Evolutionary conservation across 2,797 vertebrate species (phyloP).

Genomic region (Varecia variegata): DNA sequence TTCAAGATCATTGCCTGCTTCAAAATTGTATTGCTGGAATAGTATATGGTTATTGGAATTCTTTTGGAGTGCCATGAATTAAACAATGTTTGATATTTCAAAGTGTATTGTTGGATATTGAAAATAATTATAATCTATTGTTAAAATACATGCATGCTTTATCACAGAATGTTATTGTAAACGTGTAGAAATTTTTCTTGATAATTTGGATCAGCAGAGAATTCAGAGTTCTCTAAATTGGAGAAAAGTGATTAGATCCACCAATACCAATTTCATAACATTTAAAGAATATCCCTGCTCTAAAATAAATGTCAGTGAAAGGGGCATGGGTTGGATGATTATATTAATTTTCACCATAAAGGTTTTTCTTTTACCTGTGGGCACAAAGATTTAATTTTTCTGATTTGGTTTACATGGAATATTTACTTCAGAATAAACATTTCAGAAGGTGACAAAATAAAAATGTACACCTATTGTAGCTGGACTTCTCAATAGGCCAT

Average conservation of each 20-base stretch:
- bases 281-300: background rate
- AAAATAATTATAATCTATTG: background rate
- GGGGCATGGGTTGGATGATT: background rate
- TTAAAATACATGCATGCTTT: background rate
- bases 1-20: background rate
- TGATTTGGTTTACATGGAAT: background rate
- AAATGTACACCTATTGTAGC: background rate
- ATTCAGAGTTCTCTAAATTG: background rate
- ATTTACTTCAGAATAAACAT: background rate
- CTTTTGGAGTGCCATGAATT: background rate
- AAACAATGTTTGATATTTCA: constrained; percentile 38
- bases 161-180: background rate
- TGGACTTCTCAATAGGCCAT: background rate
- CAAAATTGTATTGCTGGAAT: background rate
- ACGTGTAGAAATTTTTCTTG: background rate
- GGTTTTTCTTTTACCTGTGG: background rate
- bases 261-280: background rate
- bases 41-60: background rate
- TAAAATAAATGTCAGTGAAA: background rate
- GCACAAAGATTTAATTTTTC: background rate
- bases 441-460: background rate
- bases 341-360: background rate
- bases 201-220: constrained; percentile 27
- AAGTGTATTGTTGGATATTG: background rate
- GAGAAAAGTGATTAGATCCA: background rate